Evolutionary conservation across 2,888 invertebrate genomes (phyloP).

Genomic region (Drosophila antonietae): DNA sequence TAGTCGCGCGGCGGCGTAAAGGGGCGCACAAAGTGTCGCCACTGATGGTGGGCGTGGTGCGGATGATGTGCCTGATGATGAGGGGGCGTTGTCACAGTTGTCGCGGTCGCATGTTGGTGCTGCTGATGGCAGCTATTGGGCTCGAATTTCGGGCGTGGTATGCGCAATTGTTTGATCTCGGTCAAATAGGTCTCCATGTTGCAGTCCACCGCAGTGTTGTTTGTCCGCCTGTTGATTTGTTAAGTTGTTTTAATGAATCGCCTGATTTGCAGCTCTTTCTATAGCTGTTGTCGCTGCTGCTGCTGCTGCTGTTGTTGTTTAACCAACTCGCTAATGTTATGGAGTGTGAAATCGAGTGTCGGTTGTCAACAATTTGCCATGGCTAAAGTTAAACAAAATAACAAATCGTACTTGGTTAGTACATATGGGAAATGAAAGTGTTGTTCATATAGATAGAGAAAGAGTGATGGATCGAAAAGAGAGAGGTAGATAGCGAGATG

Average conservation of each 20-base stretch:
- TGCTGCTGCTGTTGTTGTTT: constrained; percentile 60
- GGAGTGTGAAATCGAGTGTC: constrained; percentile 9
- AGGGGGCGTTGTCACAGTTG: constrained; percentile 41
- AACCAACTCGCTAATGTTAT: constrained; percentile 50
- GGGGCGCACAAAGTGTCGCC: constrained; percentile 85
- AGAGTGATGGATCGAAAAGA: not conserved
- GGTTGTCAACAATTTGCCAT: constrained; percentile 8
- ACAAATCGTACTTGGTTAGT: constrained; percentile 22
- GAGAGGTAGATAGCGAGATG: not conserved
- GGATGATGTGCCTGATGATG: constrained; percentile 52
- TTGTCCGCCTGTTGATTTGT: constrained; percentile 66
- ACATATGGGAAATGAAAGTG: constrained; percentile 1
- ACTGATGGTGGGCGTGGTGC: constrained; percentile 65
- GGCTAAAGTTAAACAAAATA: constrained; percentile 6
- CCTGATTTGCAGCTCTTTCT: constrained; percentile 36
- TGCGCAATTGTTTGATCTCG: constrained; percentile 92
- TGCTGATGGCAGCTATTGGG: constrained; percentile 83
- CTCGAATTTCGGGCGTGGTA: constrained; percentile 92
- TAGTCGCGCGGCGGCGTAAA: constrained; percentile 93
- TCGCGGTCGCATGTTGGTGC: constrained; percentile 60
- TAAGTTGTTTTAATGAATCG: constrained; percentile 59
- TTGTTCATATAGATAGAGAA: not conserved
- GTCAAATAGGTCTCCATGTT: constrained; percentile 93
- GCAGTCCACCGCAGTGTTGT: constrained; percentile 8
- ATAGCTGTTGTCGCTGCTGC: constrained; percentile 19